These are phyloP conservation scores for Platorchestia sp. DNA, from an alignment of 1,140 invertebrate genomes.

Conservation along the genomic window DNA sequence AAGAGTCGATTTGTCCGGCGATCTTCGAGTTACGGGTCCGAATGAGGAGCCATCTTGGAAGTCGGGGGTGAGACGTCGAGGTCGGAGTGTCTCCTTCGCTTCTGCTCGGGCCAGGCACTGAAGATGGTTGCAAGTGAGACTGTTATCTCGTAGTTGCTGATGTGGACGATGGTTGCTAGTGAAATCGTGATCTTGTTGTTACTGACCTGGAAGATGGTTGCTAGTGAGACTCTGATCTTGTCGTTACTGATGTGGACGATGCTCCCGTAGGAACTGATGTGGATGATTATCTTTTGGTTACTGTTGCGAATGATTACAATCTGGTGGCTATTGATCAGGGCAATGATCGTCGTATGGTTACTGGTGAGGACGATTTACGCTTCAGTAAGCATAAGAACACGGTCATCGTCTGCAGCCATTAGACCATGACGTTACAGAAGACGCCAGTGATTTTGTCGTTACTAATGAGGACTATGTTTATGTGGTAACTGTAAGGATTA, in stretches of 20 bases:
- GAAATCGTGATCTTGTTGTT: background rate
- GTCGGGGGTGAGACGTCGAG: background rate
- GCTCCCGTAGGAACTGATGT: background rate
- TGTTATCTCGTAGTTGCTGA: background rate
- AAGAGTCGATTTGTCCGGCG: background rate
- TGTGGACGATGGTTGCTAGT: background rate
- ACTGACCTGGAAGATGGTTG: background rate
- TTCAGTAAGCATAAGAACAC: too few relatives aligned
- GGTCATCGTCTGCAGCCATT: too few relatives aligned
- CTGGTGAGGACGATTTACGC: background rate
- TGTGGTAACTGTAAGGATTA: too few relatives aligned
- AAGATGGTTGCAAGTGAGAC: background rate
- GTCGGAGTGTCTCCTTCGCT: background rate
- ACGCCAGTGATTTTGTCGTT: too few relatives aligned
- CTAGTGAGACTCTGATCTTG: background rate
- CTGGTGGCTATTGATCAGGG: background rate
- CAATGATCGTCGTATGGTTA: background rate
- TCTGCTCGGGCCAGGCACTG: too few relatives aligned
- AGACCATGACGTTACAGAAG: too few relatives aligned
- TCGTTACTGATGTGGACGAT: background rate
- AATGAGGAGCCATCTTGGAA: slow-evolving; percentile 15
- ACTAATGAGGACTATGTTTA: too few relatives aligned
- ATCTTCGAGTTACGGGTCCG: background rate
- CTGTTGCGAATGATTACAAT: background rate
- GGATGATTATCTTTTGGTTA: background rate